These are phyloP conservation scores for Cataglyphis livida DNA, from an alignment of 2,888 invertebrate genomes.

Conservation along the genomic window DNA sequence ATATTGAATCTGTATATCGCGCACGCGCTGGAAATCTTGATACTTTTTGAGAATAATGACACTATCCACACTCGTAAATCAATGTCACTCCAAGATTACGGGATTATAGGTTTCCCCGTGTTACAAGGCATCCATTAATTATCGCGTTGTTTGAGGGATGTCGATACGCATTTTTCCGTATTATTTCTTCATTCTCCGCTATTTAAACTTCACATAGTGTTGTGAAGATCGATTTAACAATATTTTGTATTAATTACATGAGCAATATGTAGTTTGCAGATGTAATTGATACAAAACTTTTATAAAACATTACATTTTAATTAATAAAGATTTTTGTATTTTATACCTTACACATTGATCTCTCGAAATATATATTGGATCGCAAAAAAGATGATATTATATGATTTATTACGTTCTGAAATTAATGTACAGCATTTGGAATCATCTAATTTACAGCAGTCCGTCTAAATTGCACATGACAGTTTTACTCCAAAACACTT, in stretches of 20 bases:
- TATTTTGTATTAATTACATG: neutral
- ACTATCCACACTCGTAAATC: conserved; percentile 70
- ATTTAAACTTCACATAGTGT: conserved; percentile 29
- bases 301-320: neutral
- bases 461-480: neutral
- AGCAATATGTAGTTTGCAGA: neutral
- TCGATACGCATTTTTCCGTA: conserved; percentile 36
- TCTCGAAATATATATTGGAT: neutral
- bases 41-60: conserved; percentile 67
- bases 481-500: neutral
- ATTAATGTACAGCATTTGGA: neutral
- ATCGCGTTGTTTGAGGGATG: conserved; percentile 59
- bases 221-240: neutral
- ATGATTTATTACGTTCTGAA: neutral
- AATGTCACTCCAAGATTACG: conserved; percentile 65
- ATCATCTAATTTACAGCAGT: neutral
- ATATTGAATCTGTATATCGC: conserved; percentile 51
- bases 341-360: neutral
- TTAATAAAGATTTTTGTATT: neutral
- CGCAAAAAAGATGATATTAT: neutral
- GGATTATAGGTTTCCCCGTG: conserved; percentile 67
- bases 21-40: conserved; percentile 47
- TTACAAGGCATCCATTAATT: conserved; percentile 68
- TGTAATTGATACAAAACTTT: neutral
- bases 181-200: conserved; percentile 26